These are phyloP conservation scores for Canis aureus DNA, from an alignment of 2,113 vertebrate species.

Conservation along the genomic window DNA sequence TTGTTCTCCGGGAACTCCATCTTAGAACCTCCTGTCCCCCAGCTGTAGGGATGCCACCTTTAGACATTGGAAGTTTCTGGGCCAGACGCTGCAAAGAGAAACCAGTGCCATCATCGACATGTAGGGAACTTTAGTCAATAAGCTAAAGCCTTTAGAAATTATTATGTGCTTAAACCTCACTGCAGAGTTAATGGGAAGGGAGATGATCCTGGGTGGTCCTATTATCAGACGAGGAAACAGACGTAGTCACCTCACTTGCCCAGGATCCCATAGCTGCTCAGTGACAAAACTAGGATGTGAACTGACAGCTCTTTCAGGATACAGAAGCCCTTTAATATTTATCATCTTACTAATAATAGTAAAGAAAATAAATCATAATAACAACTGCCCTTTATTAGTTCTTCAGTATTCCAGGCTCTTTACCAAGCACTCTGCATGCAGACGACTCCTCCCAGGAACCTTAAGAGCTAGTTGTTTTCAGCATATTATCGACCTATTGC, in stretches of 20 bases:
- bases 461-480: background rate
- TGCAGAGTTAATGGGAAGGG: no score
- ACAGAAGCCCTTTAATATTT: background rate
- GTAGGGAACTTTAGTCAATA: background rate
- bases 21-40: background rate
- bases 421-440: background rate
- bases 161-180: background rate
- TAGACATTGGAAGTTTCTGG: background rate
- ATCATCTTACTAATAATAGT: no score
- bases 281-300: background rate
- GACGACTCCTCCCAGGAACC: background rate
- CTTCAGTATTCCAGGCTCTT: background rate
- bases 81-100: background rate
- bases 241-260: accelerated
- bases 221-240: background rate
- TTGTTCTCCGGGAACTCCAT: background rate
- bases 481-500: background rate
- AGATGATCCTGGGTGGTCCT: background rate
- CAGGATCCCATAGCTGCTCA: background rate
- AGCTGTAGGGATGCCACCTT: background rate
- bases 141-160: background rate
- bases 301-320: background rate
- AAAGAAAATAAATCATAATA: background rate
- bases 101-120: background rate
- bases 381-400: background rate